Evolutionary conservation across 2,888 invertebrate species (phyloP), one percentile per base, ranked within the genome.

Genomic region (Adelognathus sp.): DNA sequence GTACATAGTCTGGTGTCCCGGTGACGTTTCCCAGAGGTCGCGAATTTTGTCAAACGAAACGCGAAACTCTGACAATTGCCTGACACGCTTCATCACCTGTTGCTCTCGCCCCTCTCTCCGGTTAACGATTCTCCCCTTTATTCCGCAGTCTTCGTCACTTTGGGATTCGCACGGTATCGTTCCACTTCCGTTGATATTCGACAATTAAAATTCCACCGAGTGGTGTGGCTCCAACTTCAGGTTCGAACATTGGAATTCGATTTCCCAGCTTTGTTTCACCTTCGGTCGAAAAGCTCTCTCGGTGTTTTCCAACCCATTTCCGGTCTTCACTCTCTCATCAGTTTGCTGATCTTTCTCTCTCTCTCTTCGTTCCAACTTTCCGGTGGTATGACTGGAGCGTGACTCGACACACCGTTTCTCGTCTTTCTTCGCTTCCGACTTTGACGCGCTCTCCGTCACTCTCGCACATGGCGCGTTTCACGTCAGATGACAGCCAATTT

Each of bases 401-500:
- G 52, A 73, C 69, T 78, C 69, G 11, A 56, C 64, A 64, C 39
- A 18, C 63, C 39, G 50, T 39, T 69, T 33, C 31, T 33, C 21
- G 36, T 69, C 46, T 41, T 71, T 66, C 64, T 50, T 41, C 67
- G 58, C 58, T 27, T 33, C 67, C 63, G 11, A 56, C 41, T 50
- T 50, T n/a, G n/a, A n/a, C n/a, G n/a, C n/a, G n/a, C 39, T 74
- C 60, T 41, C n/a, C n/a, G n/a, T n/a, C n/a, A n/a, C n/a, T n/a
- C n/a, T n/a, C n/a, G n/a, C n/a, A n/a, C n/a, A n/a, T n/a, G n/a
- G n/a, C n/a, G 39, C 84, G 82, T 81, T 70, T 86, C 83, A 85
- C 86, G 87, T 87, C 88, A 88, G 88, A 90, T 90, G 90, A 90
- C 90, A 90, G 88, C 88, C 90, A 90, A 90, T 90, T 90, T 90